Conservation (phyloP, 2,797 vertebrate species). For the Triplophysa yarkandensis region DNA sequence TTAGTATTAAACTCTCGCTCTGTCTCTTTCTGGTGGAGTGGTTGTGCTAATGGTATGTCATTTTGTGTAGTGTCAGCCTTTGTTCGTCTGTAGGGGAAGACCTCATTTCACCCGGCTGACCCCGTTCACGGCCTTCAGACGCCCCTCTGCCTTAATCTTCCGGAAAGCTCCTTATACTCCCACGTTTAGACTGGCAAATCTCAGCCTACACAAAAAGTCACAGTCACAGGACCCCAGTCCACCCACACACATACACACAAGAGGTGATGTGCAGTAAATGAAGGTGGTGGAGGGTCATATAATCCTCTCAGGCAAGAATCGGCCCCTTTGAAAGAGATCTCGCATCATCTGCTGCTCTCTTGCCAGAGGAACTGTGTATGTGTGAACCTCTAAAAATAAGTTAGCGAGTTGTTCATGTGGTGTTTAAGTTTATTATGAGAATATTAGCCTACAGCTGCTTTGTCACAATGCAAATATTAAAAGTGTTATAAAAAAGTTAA, state of each 20-base stretch:
- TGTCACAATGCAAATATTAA: no score
- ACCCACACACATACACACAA: background rate
- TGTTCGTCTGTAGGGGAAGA: constrained; percentile 3
- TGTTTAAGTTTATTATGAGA: background rate
- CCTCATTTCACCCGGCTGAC: constrained; percentile 22
- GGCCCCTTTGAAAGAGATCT: constrained; percentile 5
- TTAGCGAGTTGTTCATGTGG: background rate
- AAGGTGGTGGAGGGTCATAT: constrained; percentile 1
- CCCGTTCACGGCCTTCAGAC: constrained; percentile 20
- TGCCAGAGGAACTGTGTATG: background rate
- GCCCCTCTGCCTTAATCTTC: constrained; percentile 24
- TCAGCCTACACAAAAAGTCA: constrained; percentile 30
- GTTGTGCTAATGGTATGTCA: constrained; percentile 1
- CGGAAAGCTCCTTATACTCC: constrained; percentile 39
- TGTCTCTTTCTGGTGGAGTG: background rate
- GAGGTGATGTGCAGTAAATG: background rate
- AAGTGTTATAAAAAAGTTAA: no score
- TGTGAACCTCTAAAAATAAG: background rate
- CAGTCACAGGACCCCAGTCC: constrained; percentile 27
- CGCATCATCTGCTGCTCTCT: constrained; percentile 3
- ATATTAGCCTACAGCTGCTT: no score
- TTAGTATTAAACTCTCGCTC: constrained; percentile 20
- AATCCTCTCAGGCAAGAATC: background rate
- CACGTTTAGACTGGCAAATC: constrained; percentile 36
- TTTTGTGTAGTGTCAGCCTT: constrained; percentile 15